Base-by-base conservation (phyloP, 2,797 vertebrate genomes). In the Steatocranus sp. region DNA sequence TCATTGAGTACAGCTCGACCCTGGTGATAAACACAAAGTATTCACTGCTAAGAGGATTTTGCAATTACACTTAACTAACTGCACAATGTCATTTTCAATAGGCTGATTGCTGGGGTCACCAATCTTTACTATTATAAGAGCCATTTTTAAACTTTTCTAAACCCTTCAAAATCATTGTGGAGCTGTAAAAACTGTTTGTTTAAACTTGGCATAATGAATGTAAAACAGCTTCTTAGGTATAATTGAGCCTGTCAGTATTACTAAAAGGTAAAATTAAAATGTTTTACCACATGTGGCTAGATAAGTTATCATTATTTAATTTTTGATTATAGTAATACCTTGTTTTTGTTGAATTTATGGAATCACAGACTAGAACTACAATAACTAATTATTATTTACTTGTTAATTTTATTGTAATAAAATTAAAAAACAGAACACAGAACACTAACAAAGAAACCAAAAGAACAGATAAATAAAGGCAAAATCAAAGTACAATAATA, bases 11-110 rank as follows among this genome's bases (percentile, higher is more conserved):
- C 75, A 88, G 83, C 85, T 94, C 83, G 85, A 81, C 82, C 85
- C 92, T 88, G 91, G 94, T 88, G 91, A 94, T 95, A 91, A 94
- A 93, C 87, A 93, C 79, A 92, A 41, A 95, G 94, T 87, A 94
- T 95, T 94, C 87, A 83, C 87, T 90, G 91, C 90, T 91, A 85
- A 90, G 77, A 83, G 25, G 50, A 73, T 87, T 73, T 83, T 86
- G 75, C 20, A 27, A 54, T 78, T 87, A 68, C 80, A 90, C 84
- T 83, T 79, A 56, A 78, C 56, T 30, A 66, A 74, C 82, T 79
- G 79, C 36, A 75, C 70, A 79, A 78, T 25, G 50, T 78, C 68
- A 15, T 80, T 74, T 80, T 82, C 27, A 56, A 23, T 20, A 34
- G n/a, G 58, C 77, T 56, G n/a, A 63, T 23, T 63, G n/a, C 34